These are phyloP conservation scores for Eriosoma lanigerum DNA, from an alignment of 1,140 invertebrate species.

Conservation along the genomic window DNA sequence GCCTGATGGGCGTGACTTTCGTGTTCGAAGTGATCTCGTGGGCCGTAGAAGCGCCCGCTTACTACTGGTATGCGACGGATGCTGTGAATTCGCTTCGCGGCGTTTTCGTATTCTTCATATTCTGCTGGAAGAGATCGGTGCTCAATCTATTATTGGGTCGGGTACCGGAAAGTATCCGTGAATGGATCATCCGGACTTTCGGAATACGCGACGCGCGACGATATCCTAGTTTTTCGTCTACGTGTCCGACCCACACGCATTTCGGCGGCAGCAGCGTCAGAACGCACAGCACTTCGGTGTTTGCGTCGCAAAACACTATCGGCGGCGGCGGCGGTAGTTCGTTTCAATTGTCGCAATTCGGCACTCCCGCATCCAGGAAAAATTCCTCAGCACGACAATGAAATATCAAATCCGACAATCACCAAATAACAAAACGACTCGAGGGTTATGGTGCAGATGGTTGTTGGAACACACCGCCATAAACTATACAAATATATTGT, in stretches of 20 bases:
- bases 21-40: slow-evolving; percentile 59
- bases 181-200: background rate
- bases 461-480: too few relatives aligned
- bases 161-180: background rate
- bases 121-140: slow-evolving; percentile 54
- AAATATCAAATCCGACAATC: background rate
- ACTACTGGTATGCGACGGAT: slow-evolving; percentile 58
- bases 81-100: slow-evolving; percentile 59
- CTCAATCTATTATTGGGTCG: slow-evolving; percentile 6
- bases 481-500: too few relatives aligned
- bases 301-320: background rate
- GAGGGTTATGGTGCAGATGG: too few relatives aligned
- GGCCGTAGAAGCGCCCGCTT: slow-evolving; percentile 54
- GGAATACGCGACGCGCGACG: background rate
- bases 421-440: too few relatives aligned
- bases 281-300: background rate
- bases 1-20: slow-evolving; percentile 60
- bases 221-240: slow-evolving; percentile 16
- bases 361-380: slow-evolving; percentile 4
- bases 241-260: background rate
- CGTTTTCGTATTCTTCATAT: slow-evolving; percentile 60
- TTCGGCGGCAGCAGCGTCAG: background rate
- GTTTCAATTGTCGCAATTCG: slow-evolving; percentile 19
- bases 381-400: background rate
- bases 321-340: background rate